A percentile compares a stretch with the other conserved stretches of the same genome.
Evolutionary conservation across 2,888 invertebrate species (phyloP).

Genomic region (Drosophila nr. perissopoda): DNA sequence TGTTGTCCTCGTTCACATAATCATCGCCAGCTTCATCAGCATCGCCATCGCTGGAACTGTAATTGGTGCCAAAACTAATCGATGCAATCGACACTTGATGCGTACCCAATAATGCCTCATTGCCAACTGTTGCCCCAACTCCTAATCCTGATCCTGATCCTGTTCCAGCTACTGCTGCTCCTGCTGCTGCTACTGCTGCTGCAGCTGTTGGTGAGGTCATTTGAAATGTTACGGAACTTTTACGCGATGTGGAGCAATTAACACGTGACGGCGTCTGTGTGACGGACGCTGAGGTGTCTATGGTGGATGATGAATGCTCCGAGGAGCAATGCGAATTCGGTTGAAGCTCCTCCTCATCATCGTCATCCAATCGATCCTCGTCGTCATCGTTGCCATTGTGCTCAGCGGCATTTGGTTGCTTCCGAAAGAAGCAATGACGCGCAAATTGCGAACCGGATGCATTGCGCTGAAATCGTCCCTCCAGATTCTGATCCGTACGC

Average conservation of each 20-base stretch:
- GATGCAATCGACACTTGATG: slow-evolving; percentile 66
- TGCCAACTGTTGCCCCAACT: slow-evolving; percentile 24
- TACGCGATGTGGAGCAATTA: slow-evolving; percentile 79
- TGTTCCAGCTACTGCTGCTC: slow-evolving; percentile 33
- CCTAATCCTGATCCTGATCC: slow-evolving; percentile 30
- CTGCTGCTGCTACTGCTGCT: slow-evolving; percentile 32
- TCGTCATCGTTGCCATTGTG: slow-evolving; percentile 13
- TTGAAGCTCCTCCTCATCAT: slow-evolving; percentile 36
- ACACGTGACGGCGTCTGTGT: slow-evolving; percentile 45
- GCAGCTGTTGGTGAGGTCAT: slow-evolving; percentile 50
- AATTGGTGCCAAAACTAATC: slow-evolving; percentile 78
- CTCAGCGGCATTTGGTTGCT: slow-evolving; percentile 49
- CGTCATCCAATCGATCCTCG: slow-evolving; percentile 1
- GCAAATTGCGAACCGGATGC: slow-evolving; percentile 85
- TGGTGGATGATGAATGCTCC: slow-evolving; percentile 75
- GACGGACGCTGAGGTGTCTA: slow-evolving; percentile 27
- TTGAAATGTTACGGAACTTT: slow-evolving; percentile 84
- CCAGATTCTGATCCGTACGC: slow-evolving; percentile 20
- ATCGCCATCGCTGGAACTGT: slow-evolving; percentile 51
- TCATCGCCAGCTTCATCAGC: slow-evolving; percentile 11
- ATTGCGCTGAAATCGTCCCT: slow-evolving; percentile 81
- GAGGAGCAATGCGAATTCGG: slow-evolving; percentile 70
- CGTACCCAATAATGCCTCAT: slow-evolving; percentile 1
- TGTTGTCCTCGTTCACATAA: slow-evolving; percentile 12
- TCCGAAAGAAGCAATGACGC: slow-evolving; percentile 84